phyloP scores from a whole-genome alignment of 1,140 invertebrate genomes.

The Drosophila equinoxialis region DNA sequence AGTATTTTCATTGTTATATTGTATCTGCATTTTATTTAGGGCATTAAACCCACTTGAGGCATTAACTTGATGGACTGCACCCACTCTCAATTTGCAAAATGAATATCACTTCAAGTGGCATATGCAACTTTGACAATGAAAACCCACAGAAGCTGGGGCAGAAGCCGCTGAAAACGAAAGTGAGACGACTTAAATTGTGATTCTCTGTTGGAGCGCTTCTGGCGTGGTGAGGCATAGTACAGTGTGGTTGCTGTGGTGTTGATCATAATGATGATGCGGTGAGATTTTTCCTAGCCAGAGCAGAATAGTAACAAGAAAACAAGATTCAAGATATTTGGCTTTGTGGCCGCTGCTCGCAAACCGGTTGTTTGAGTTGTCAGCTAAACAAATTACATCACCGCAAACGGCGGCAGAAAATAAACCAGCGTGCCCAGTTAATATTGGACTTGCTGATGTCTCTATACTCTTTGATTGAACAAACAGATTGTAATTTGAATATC shows the following conservation, averaged over 20 bases:
- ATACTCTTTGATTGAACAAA: constrained; percentile 30
- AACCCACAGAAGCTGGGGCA: background rate
- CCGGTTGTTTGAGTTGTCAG: constrained; percentile 68
- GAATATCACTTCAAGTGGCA: constrained; percentile 13
- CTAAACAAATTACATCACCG: constrained; percentile 73
- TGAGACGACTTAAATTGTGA: constrained; percentile 23
- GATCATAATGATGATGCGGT: constrained; percentile 16
- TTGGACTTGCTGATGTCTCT: background rate
- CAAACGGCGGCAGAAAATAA: constrained; percentile 33
- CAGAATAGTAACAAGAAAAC: constrained; percentile 54
- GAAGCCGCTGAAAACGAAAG: constrained; percentile 58
- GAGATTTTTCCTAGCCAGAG: constrained; percentile 43
- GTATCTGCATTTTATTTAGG: constrained; percentile 42
- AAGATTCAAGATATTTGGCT: constrained; percentile 53
- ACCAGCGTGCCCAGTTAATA: constrained; percentile 7
- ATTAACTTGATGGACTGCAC: constrained; percentile 57
- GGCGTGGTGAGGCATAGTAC: background rate
- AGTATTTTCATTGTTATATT: constrained; percentile 14
- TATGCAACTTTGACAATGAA: constrained; percentile 39
- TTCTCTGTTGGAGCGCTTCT: background rate
- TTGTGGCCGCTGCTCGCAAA: constrained; percentile 41
- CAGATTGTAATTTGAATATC: background rate
- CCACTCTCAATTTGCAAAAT: constrained; percentile 33
- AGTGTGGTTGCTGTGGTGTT: too few relatives aligned
- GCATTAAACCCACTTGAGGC: constrained; percentile 54